These are phyloP conservation scores for Hystrix brachyura DNA, from an alignment of 2,113 vertebrate species.

Conservation along the genomic window DNA sequence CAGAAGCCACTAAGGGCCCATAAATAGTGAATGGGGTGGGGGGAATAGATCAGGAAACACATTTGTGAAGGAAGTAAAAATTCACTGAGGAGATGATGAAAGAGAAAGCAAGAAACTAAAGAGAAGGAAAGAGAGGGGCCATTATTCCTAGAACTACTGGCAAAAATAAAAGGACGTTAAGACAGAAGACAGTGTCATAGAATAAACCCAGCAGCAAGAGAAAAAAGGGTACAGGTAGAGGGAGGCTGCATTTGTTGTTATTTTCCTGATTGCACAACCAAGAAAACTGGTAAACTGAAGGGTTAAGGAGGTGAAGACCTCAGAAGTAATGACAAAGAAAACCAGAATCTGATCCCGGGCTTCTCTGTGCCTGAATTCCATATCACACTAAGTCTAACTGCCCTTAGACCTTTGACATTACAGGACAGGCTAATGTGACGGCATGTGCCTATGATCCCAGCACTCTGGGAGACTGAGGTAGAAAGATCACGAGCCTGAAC, in stretches of 20 bases:
- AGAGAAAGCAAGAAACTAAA: background rate
- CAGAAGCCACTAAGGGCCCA: slow-evolving; percentile 72
- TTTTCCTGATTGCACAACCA: background rate
- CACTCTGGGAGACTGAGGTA: background rate
- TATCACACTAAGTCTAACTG: background rate
- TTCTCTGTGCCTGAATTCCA: background rate
- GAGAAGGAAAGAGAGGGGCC: background rate
- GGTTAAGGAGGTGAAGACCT: background rate
- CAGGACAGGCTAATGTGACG: background rate
- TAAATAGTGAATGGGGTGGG: background rate
- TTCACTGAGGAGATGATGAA: background rate
- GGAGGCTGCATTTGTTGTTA: no score
- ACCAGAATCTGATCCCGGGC: background rate
- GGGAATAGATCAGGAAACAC: background rate
- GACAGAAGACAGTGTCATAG: background rate
- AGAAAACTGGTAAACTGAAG: slow-evolving; percentile 36
- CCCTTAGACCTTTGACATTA: background rate
- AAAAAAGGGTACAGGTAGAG: background rate
- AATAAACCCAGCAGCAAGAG: background rate
- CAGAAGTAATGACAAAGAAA: background rate
- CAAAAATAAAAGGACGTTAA: background rate
- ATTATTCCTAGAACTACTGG: background rate
- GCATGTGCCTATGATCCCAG: background rate
- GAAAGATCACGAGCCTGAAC: background rate
- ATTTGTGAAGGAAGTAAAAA: slow-evolving; percentile 17